These are phyloP conservation scores for Wasmannia auropunctata DNA, from an alignment of 1,140 invertebrate genomes.

Conservation along the genomic window DNA sequence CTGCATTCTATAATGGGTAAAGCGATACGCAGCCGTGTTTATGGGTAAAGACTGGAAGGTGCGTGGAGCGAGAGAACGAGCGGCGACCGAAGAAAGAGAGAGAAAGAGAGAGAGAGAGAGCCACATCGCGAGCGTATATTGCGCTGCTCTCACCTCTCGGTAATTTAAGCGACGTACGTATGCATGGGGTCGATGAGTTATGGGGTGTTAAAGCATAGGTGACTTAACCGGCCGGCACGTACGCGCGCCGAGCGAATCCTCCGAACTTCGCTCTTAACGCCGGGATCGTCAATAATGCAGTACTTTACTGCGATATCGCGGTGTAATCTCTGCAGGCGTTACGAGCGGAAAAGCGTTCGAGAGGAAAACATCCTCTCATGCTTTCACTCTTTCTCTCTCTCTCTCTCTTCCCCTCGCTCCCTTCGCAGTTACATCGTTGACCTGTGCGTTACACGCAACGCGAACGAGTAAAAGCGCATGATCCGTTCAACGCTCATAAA, in stretches of 20 bases:
- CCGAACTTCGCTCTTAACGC: conserved; percentile 62
- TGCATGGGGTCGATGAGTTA: conserved; percentile 78
- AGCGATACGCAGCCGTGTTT: conserved; percentile 63
- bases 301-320: conserved; percentile 58
- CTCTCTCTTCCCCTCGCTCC: conserved; percentile 59
- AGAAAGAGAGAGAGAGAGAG: conserved; percentile 38
- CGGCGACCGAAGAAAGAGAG: background rate
- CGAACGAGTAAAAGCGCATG: conserved; percentile 25
- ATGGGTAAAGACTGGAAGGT: conserved; percentile 50
- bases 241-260: conserved; percentile 65
- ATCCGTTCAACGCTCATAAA: conserved; percentile 50
- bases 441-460: background rate
- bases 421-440: background rate
- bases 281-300: conserved; percentile 58
- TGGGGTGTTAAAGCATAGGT: conserved; percentile 81
- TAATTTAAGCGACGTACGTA: conserved; percentile 73
- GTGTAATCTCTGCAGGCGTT: conserved; percentile 52
- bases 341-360: conserved; percentile 12
- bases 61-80: conserved; percentile 28
- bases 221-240: conserved; percentile 73
- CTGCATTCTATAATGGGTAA: conserved; percentile 66
- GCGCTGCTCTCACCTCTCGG: conserved; percentile 61
- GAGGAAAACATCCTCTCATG: conserved; percentile 20
- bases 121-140: conserved; percentile 51
- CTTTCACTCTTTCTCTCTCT: conserved; percentile 60